Evolutionary conservation across 1,140 invertebrate genomes (phyloP), one percentile per base, ranked within the genome.

Genomic region (Achatina immaculata): DNA sequence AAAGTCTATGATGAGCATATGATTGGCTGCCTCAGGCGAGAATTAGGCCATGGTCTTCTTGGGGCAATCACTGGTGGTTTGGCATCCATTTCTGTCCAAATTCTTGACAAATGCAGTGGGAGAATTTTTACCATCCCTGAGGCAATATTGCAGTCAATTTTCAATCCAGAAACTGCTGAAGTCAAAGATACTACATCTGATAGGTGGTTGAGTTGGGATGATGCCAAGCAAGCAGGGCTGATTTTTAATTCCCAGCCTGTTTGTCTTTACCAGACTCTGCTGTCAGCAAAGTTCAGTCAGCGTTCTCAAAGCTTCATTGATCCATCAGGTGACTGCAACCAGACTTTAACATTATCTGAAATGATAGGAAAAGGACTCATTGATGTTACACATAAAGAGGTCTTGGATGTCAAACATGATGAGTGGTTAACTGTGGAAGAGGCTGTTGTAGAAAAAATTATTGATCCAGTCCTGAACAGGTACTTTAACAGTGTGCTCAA

Each of bases 351-450:
- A 65, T 77, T 86, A n/a, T 55, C 78, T 42, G 80, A 84, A 42
- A 83, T 84, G 82, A 74, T 86, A 19, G 71, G 74, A 45, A 42
- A 81, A 74, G 65, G 78, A 34, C 78, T 83, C 58, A 81, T 87
- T n/a, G 84, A 83, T 48, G 42, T 34, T 1, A 75, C 48, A 14
- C 69, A 71, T 31, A 31, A 78, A n/a, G 82, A 83, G 66, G 55
- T 84, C 0, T 93, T 93, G 28, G 95, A 97, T 92, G 0, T 79
- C 34, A 93, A 93, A 68, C 95, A 93, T 1, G 94, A 94, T 34
- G 93, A 94, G 80, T 94, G 94, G 87, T 94, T 97, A 2, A 96
- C 96, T 24, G 89, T 97, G 28, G 94, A 96, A 84, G 96, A 97
- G 91, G 94, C 95, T 1, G 95, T 97, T 38, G 80, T 84, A 66